Conservation (phyloP, 2,113 vertebrate genomes). For the Hiodon tergisus region DNA sequence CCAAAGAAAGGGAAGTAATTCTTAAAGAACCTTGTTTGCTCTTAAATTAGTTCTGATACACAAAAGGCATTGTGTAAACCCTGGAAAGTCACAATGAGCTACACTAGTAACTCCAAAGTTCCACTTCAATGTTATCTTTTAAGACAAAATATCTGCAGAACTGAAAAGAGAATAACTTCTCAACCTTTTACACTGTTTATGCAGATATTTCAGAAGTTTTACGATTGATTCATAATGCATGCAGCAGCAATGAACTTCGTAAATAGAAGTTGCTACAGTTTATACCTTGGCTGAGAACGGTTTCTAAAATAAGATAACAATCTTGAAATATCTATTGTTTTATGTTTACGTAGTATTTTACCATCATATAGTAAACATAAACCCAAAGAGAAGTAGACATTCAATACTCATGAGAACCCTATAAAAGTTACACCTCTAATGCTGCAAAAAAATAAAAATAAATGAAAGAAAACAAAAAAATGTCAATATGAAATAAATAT, state of each 20-base stretch:
- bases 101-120: neutral
- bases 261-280: neutral
- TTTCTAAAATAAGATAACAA: neutral
- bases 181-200: neutral
- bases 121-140: neutral
- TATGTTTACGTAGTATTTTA: neutral
- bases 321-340: conserved; percentile 19
- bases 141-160: neutral
- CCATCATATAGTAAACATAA: conserved; percentile 18
- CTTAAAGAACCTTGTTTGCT: neutral
- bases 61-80: neutral
- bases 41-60: neutral
- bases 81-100: neutral
- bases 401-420: too few species aligned
- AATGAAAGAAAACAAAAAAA: conserved; percentile 37
- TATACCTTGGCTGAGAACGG: neutral
- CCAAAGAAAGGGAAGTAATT: neutral
- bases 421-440: too few species aligned
- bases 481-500: conserved; percentile 18
- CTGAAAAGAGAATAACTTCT: neutral
- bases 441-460: conserved; percentile 44
- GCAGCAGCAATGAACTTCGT: neutral
- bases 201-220: neutral
- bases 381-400: conserved; percentile 19
- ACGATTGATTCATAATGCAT: neutral